Percentiles rank a stretch among this genome's conserved stretches.
Evolutionary conservation across 2,888 invertebrate species (phyloP).

Genomic region (Cheiracanthium punctorium): DNA sequence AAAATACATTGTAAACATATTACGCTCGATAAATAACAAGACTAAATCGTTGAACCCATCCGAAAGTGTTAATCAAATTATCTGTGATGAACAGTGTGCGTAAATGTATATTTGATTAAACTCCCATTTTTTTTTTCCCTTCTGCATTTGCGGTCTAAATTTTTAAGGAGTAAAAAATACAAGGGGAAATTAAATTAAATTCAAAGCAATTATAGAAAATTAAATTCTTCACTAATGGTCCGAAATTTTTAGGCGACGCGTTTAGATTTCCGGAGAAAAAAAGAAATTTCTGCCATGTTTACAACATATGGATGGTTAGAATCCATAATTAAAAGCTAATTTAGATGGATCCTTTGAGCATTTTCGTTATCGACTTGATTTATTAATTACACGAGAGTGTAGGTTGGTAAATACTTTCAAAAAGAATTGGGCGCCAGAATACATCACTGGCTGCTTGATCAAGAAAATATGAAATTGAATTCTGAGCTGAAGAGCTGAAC

Average conservation of each 20-base stretch:
- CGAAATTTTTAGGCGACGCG: not conserved
- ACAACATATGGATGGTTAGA: not conserved
- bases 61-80: not conserved
- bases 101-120: not conserved
- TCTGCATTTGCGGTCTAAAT: not conserved
- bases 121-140: not conserved
- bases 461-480: no score
- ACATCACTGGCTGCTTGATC: no score
- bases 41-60: not conserved
- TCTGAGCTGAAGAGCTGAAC: no score
- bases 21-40: no score
- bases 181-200: not conserved
- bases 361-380: not conserved
- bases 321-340: not conserved
- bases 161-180: not conserved
- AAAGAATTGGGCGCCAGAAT: no score
- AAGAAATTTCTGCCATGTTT: not conserved
- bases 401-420: no score
- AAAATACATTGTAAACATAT: no score
- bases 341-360: not conserved
- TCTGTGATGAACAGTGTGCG: not conserved
- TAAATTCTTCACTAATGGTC: not conserved
- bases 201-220: not conserved
- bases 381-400: no score
- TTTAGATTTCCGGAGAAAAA: no score